phyloP scores from a whole-genome alignment of 2,113 vertebrate species.

The Narcine bancroftii region DNA sequence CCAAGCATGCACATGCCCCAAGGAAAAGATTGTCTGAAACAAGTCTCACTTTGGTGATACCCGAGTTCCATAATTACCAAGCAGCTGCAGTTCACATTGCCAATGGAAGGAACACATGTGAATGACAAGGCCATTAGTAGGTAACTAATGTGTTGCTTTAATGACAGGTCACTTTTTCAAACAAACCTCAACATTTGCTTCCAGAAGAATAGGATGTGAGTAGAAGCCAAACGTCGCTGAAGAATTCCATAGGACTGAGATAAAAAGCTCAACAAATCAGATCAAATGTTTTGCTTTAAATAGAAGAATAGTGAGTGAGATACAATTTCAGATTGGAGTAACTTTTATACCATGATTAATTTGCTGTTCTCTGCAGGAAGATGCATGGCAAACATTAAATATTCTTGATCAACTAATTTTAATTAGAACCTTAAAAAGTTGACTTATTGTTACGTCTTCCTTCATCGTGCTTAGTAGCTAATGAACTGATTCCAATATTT shows the following conservation, averaged over 20 bases:
- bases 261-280: neutral
- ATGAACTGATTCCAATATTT: neutral
- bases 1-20: neutral
- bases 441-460: neutral
- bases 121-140: neutral
- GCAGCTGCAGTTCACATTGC: neutral
- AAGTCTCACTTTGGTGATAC: neutral
- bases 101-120: neutral
- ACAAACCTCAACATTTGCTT: neutral
- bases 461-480: neutral
- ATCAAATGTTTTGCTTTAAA: neutral
- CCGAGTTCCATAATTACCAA: neutral
- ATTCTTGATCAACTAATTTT: neutral
- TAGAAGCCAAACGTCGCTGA: neutral
- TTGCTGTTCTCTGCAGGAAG: neutral
- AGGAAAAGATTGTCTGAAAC: neutral
- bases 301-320: neutral
- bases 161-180: neutral
- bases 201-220: neutral
- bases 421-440: neutral
- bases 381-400: neutral
- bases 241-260: neutral
- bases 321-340: neutral
- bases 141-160: neutral
- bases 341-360: neutral